Base-by-base conservation (phyloP, 2,113 vertebrate genomes). In the Raja brachyura region DNA sequence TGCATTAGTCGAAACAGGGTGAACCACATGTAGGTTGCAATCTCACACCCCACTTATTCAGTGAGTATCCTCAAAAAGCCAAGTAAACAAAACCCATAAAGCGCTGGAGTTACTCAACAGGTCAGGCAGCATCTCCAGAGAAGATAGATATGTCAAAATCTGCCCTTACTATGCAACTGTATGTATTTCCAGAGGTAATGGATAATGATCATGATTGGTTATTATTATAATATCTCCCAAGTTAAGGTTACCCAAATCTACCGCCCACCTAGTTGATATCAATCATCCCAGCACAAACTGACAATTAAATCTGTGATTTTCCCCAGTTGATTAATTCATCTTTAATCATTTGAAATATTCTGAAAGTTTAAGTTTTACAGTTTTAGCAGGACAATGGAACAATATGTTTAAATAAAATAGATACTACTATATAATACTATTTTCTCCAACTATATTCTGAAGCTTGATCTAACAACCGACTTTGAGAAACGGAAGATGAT, bases 401-500 rank as follows among this genome's bases (percentile, higher is more conserved):
- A 88, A 63, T 66, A 18, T 63, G 14, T 63, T 63, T 18, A 13
- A 54, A 31, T 63, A 3, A 59, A 85, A 18, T 63, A 88, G 39
- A 39, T 88, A 63, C 83, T 18, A 66, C 61, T 18, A 31, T 86
- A n/a, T 31, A 25, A 70, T 39, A 68, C 22, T 59, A n/a, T 90
- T n/a, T 68, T 83, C 16, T 39, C 86, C n/a, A 79, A n/a, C 10
- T 59, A 83, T 63, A 95, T 54, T 61, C 28, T 93, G 93, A 96
- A 99, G 99, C 96, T 99, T 85, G 98, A 99, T 94, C 97, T 93
- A 81, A 97, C 97, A 0, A 97, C 97, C 3, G 97, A 99, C 95
- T 99, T 98, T 93, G 98, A 99, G 94, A 98, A 99, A 94, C 96
- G 99, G 90, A 98, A 97, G 93, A 94, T 99, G 95, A 99, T 99